Conservation (phyloP, 2,888 invertebrate genomes). For the Stenichneumon culpator region DNA sequence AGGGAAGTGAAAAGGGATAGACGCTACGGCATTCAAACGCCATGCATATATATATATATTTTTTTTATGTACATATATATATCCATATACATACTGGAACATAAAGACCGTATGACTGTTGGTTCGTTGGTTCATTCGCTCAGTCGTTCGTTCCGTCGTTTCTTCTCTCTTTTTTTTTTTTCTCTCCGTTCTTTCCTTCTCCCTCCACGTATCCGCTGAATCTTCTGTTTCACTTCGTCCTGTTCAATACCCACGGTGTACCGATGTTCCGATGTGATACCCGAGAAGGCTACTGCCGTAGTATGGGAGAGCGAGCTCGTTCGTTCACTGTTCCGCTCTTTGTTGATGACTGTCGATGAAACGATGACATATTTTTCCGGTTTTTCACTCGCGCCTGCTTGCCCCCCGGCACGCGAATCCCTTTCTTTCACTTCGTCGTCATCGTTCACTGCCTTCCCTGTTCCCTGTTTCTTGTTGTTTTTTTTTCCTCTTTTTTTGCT, state of each 20-base stretch:
- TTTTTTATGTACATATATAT: not conserved
- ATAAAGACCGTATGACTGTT: constrained; percentile 49
- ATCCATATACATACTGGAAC: constrained; percentile 5
- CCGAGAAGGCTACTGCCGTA: constrained; percentile 16
- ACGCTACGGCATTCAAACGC: constrained; percentile 57
- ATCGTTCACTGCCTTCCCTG: constrained; percentile 53
- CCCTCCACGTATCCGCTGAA: constrained; percentile 46
- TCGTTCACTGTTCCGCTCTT: constrained; percentile 81
- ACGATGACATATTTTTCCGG: constrained; percentile 85
- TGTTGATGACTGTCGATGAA: constrained; percentile 85
- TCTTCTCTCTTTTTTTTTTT: constrained; percentile 32
- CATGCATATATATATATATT: constrained; percentile 1
- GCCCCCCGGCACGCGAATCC: constrained; percentile 73
- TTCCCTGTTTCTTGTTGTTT: constrained; percentile 62
- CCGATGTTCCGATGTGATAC: constrained; percentile 38
- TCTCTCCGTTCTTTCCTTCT: constrained; percentile 34
- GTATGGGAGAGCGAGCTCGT: constrained; percentile 52
- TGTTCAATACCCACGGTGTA: constrained; percentile 32
- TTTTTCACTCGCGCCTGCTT: constrained; percentile 81
- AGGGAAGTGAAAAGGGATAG: constrained; percentile 69
- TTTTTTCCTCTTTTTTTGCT: constrained; percentile 64
- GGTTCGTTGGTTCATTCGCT: constrained; percentile 63
- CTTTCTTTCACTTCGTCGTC: constrained; percentile 72
- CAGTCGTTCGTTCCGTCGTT: constrained; percentile 69
- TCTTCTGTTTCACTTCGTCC: constrained; percentile 53